Evolutionary conservation across 2,888 invertebrate species (phyloP), one percentile per base, ranked within the genome.

Genomic region (Pasiphila rectangulata): DNA sequence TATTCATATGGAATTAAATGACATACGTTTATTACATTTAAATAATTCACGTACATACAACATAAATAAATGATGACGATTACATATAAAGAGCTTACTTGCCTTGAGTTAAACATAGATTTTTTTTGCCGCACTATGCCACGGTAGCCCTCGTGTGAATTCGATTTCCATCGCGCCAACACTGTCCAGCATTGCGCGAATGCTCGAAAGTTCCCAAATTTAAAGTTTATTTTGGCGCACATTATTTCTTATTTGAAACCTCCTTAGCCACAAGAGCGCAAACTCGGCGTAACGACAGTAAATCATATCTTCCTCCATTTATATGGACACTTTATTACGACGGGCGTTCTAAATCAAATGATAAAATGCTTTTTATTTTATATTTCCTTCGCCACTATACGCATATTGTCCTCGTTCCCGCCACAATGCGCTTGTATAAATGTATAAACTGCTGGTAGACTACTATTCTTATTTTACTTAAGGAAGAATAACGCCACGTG

Each of bases 241-340:
- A 56, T 59, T 57, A 65, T 66, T 64, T 67, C 69, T 72, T 69
- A 25, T 73, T 77, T 73, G 68, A 72, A 75, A 74, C 59, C 68
- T 59, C 58, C 63, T 59, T 57, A 59, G 56, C 65, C 63, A 63
- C 60, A 57, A 66, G 63, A 70, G 67, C 63, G 71, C 67, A 77
- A 83, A 80, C 76, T 73, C 75, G 59, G 70, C 72, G 79, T 78
- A 71, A 68, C 59, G 69, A 72, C 72, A 74, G 74, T 85, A 86
- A 85, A 86, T 86, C 86, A 85, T 77, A 81, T 82, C 82, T 75
- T 72, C 71, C 77, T 80, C 83, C 83, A 82, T 85, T 85, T 85
- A 85, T 83, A 84, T 82, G 80, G 86, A 85, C 84, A 85, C 83
- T 85, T 87, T 86, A 85, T 84, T 85, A 83, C 83, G 77, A 79